Evolutionary conservation across 2,113 vertebrate genomes (phyloP), one percentile per base, ranked within the genome.

Genomic region (Peromyscus maniculatus): DNA sequence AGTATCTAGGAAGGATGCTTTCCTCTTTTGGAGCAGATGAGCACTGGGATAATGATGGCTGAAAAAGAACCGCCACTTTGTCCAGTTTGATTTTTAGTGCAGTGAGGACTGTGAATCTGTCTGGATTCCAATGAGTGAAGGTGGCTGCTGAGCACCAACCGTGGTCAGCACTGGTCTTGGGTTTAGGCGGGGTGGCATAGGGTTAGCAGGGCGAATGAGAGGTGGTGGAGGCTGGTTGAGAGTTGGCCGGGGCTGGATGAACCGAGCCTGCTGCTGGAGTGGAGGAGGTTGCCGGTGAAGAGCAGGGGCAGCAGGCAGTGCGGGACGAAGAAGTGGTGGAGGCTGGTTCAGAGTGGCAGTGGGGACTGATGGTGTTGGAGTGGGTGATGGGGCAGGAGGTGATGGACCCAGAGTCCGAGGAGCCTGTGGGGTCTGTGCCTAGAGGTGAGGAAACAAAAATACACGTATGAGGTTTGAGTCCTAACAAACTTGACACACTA

Each of bases 241-340:
- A 3, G 99, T 98, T 43, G 99, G 99, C 94, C 99, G 99, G 82
- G 99, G 99, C 98, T 99, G 99, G 89, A 99, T 98, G 97, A 99
- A 99, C 62, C 99, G 99, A 0, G 99, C 99, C 98, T 99, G 99
- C 97, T 99, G 99, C 97, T 99, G 99, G 3, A 99, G 99, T 0
- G 99, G 99, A 0, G 99, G 99, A 3, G 99, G 99, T 98, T 99
- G 99, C 46, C 99, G 99, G 97, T 99, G 99, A 69, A 99, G 99
- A 28, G 99, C 99, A 0, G 99, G 99, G 84, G 99, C 99, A 64
- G 99, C 99, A 3, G 99, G 99, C 71, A 99, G 99, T 1, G 99
- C 99, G 9, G 99, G 99, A 12, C 99, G 99, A 78, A 99, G 99
- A 77, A 99, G 99, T 3, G 99, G 99, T 24, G 99, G 99, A 33